Evolutionary conservation across 1,140 invertebrate genomes (phyloP), one percentile per base, ranked within the genome.

Genomic region (Apolygus lucorum): DNA sequence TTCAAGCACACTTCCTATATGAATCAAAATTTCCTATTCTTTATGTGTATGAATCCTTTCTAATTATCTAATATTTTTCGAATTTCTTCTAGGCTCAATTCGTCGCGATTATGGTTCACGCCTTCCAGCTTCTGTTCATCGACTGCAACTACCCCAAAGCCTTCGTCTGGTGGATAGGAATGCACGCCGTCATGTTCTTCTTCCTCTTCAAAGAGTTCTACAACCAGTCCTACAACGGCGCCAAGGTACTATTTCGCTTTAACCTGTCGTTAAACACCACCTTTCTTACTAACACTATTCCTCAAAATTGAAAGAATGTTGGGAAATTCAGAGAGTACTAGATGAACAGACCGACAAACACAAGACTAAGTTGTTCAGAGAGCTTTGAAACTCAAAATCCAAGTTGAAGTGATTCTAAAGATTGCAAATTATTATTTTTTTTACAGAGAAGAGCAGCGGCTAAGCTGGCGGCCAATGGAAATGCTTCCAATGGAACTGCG

Each of bases 131-230:
- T 27, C 79, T 94, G 63, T 92, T 93, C 81, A 87, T 88, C 74
- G 90, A 93, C 26, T 95, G 92, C 82, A 84, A 91, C 75, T 94
- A 91, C 76, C 91, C 91, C 0, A 87, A 84, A 68, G 84, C 84
- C 1, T 89, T 90, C 72, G 84, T 84, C 22, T 87, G 87, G 86
- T 84, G 85, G 81, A 85, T 90, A 76, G 83, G 88, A 73, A 78
- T 86, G 49, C 90, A 92, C 76, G 88, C 89, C 1, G 75, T 90
- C 17, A 86, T 91, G 79, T 92, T 92, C 79, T 88, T 88, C 74
- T 86, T 89, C 79, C 81, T 92, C 59, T 92, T 92, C 79, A 84
- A 83, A 13, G 82, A 88, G 74, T 92, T 92, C 78, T 92, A 92
- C 79, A 82, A 84, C 52, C 82, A 88, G 74, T 79, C 87, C 70